Evolutionary conservation across 2,113 vertebrate genomes (phyloP), one percentile per base, ranked within the genome.

Genomic region (Ursus arctos): DNA sequence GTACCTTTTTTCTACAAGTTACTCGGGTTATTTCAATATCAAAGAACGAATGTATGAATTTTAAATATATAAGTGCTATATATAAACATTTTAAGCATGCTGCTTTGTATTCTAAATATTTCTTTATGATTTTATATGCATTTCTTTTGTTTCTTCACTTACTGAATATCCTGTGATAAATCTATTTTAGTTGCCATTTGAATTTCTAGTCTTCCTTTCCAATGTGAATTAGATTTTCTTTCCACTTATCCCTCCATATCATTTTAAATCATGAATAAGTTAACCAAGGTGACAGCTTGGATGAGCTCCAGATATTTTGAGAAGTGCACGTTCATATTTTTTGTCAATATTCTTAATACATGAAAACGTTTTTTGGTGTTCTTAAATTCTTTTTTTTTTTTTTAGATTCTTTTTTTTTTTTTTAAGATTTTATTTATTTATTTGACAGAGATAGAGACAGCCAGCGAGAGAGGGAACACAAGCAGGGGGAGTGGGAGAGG

Each of bases 251-350:
- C 49, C 33, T 90, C 31, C 16, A 31, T 69, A 55, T 71, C 53
- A 77, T 71, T 96, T 97, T 47, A 96, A 85, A 92, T 87, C 31
- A 57, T 88, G 19, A 94, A 63, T 82, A 93, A 92, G 1, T 96
- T 69, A 79, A 43, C 13, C n/a, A 80, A 95, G 15, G 21, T 93
- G 55, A 86, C n/a, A 96, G 43, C 0, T 71, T 81, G 19, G n/a
- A 77, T 90, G 21, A 92, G 2, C 8, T 88, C 63, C 87, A 95
- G 43, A 81, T 92, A 31, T 63, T 71, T 83, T 47, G 95, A 69
- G 9, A 90, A 96, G 31, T 51, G 0, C 1, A 71, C 12, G 7
- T 47, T 79, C 12, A 84, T 81, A 69, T 36, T 87, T 97, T 72
- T 88, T 94, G 40, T 53, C 76, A 87, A 57, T 84, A 47, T 28